Conservation (phyloP, 2,113 vertebrate species). For the Plectropomus leopardus region DNA sequence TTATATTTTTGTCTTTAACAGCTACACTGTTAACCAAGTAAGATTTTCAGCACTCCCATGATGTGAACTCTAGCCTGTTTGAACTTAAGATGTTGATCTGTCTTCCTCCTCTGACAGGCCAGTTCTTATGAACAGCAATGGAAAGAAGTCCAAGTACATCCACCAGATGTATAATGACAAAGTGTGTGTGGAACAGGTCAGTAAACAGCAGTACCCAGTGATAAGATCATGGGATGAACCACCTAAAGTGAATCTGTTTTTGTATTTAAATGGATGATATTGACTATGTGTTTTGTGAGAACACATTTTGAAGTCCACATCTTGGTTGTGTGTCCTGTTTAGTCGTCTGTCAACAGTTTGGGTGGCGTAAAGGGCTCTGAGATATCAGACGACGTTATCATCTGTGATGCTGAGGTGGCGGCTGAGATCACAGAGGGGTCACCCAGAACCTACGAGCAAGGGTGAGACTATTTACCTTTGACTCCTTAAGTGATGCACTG, state of each 20-base stretch:
- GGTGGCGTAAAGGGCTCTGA: constrained; percentile 87
- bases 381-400: constrained; percentile 92
- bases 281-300: background rate
- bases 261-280: background rate
- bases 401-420: constrained; percentile 84
- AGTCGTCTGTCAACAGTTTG: constrained; percentile 75
- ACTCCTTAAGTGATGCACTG: background rate
- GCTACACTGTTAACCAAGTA: background rate
- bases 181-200: constrained; percentile 81
- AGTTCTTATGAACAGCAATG: constrained; percentile 92
- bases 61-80: background rate
- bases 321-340: background rate
- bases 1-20: too few species aligned
- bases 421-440: constrained; percentile 81
- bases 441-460: constrained; percentile 66
- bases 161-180: constrained; percentile 93
- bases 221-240: too few species aligned
- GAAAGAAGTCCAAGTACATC: constrained; percentile 93
- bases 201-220: background rate
- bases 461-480: constrained; percentile 58
- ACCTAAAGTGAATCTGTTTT: too few species aligned
- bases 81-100: background rate
- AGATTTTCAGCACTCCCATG: background rate
- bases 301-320: background rate
- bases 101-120: constrained; percentile 82